Conservation (phyloP, 2,797 vertebrate species). For the Protonibea diacanthus region DNA sequence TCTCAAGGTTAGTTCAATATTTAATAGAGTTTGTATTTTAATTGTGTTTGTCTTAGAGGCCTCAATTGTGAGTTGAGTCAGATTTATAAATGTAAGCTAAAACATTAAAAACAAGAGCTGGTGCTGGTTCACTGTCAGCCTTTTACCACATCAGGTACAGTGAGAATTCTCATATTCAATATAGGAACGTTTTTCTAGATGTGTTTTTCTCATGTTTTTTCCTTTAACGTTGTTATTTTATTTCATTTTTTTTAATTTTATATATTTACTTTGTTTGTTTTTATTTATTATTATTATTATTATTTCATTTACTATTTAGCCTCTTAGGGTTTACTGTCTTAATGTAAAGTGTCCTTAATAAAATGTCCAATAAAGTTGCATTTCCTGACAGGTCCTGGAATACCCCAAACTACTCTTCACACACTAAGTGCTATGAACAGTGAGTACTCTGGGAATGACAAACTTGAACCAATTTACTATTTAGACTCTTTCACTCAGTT, state of each 20-base stretch:
- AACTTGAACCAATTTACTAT: background rate
- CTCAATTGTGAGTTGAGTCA: background rate
- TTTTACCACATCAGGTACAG: too few relatives aligned
- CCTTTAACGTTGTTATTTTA: background rate
- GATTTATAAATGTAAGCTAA: background rate
- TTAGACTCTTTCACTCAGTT: constrained; percentile 22
- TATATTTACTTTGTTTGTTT: background rate
- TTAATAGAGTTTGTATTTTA: background rate
- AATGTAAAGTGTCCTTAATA: background rate
- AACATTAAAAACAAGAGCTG: background rate
- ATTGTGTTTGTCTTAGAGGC: background rate
- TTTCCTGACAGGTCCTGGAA: constrained; percentile 72
- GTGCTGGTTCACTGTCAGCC: too few relatives aligned
- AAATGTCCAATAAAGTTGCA: background rate
- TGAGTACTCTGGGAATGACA: constrained; percentile 50
- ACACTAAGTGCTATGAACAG: constrained; percentile 70
- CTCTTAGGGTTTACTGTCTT: background rate
- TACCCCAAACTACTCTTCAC: constrained; percentile 77
- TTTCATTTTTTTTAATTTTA: too few relatives aligned
- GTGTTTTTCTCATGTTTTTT: background rate
- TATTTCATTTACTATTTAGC: too few relatives aligned
- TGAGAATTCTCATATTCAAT: background rate
- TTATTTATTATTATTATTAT: too few relatives aligned
- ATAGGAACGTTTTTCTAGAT: background rate
- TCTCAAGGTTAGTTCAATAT: too few relatives aligned